Evolutionary conservation across 2,888 invertebrate species (phyloP).

Genomic region (Agrotis clavis): DNA sequence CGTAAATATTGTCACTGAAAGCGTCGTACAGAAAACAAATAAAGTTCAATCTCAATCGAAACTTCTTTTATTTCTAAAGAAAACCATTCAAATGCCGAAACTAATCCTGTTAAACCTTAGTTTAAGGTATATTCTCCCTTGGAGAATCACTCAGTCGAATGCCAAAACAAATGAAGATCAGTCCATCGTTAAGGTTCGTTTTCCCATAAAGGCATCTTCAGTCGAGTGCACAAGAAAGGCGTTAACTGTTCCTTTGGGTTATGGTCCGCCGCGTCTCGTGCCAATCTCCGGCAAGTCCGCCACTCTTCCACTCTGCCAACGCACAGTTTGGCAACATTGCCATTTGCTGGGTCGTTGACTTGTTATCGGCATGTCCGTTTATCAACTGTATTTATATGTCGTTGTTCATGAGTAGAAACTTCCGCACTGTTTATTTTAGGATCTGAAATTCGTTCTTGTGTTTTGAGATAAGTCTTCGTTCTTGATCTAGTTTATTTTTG

Average conservation of each 20-base stretch:
- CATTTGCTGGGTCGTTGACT: constrained; percentile 55
- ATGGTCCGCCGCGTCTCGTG: constrained; percentile 47
- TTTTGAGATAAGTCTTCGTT: constrained; percentile 22
- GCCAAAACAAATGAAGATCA: not conserved
- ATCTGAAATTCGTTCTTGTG: constrained; percentile 13
- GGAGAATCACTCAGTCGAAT: not conserved
- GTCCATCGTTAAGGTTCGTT: constrained; percentile 5
- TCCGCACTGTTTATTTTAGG: constrained; percentile 52
- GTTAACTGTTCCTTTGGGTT: constrained; percentile 36
- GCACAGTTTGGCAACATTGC: constrained; percentile 59
- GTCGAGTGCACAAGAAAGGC: constrained; percentile 29
- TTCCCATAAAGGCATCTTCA: constrained; percentile 22
- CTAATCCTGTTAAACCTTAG: not conserved
- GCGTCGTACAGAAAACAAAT: not conserved
- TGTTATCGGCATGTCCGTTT: constrained; percentile 57
- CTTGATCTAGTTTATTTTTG: constrained; percentile 12
- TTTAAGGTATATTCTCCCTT: not conserved
- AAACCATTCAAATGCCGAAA: constrained; percentile 1
- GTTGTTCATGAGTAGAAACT: constrained; percentile 28
- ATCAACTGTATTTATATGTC: constrained; percentile 49
- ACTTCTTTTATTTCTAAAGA: not conserved
- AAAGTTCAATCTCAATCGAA: not conserved
- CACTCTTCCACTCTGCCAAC: constrained; percentile 50
- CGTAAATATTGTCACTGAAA: too few species aligned
- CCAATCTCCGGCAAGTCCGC: constrained; percentile 45